A percentile compares a stretch with the other conserved stretches of the same genome.
Evolutionary conservation across 2,797 vertebrate species (phyloP).

Genomic region (Xenops minutus): DNA sequence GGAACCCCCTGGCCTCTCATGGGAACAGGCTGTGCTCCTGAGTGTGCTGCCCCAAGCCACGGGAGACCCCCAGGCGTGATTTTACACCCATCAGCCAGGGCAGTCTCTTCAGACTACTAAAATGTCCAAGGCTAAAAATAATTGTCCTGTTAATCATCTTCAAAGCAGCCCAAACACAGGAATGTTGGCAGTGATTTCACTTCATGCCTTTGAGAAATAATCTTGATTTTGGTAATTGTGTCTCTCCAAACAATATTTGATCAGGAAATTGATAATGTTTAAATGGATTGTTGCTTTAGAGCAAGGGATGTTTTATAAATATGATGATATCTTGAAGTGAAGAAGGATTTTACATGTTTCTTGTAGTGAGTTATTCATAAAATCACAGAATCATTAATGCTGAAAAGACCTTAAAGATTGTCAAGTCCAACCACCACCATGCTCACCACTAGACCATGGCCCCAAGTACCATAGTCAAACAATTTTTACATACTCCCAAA

Average conservation of each 20-base stretch:
- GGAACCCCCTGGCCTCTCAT: not conserved
- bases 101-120: not conserved
- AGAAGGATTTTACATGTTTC: not conserved
- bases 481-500: not conserved
- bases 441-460: too few relatives aligned
- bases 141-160: not conserved
- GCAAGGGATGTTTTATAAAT: not conserved
- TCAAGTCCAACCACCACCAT: not conserved
- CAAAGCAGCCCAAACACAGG: not conserved
- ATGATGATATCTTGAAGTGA: not conserved
- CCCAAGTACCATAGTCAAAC: not conserved
- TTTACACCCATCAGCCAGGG: not conserved
- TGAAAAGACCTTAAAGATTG: not conserved
- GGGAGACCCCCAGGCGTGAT: fast-evolving
- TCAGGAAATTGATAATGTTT: not conserved
- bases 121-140: not conserved
- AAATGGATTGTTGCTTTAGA: not conserved
- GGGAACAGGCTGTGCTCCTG: not conserved
- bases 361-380: not conserved
- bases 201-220: not conserved
- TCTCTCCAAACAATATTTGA: not conserved
- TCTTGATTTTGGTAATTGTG: not conserved
- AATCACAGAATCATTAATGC: not conserved
- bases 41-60: fast-evolving
- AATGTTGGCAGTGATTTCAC: not conserved